phyloP scores from a whole-genome alignment of 2,888 invertebrate species.

The Drosophila neoperkinsi region DNA sequence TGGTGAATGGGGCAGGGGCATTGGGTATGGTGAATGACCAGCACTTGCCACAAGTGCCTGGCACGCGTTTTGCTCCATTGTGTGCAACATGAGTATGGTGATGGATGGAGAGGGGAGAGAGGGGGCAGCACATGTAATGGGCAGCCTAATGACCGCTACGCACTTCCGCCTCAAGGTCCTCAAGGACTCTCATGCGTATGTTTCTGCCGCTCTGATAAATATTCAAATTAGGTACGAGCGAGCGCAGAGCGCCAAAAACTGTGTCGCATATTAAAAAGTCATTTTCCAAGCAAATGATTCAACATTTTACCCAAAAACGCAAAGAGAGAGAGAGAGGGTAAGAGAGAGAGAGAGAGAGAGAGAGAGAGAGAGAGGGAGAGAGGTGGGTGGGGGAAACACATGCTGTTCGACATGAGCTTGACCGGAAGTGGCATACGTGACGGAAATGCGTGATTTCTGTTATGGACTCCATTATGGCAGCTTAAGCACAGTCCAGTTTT shows the following conservation, averaged over 20 bases:
- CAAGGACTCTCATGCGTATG: slow-evolving; percentile 63
- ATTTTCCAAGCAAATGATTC: slow-evolving; percentile 80
- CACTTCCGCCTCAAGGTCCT: slow-evolving; percentile 63
- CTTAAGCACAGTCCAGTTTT: background rate
- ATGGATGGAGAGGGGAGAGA: background rate
- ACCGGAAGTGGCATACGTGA: slow-evolving; percentile 79
- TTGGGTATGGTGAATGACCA: slow-evolving; percentile 40
- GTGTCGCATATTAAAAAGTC: slow-evolving; percentile 83
- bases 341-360: background rate
- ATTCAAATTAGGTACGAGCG: slow-evolving; percentile 61
- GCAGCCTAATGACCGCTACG: slow-evolving; percentile 75
- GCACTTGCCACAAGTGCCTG: slow-evolving; percentile 50
- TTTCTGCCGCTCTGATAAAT: slow-evolving; percentile 57
- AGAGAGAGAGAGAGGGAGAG: background rate
- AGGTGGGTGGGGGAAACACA: slow-evolving; percentile 50
- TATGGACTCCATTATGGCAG: slow-evolving; percentile 51
- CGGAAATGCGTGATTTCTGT: slow-evolving; percentile 83
- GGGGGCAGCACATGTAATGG: slow-evolving; percentile 58
- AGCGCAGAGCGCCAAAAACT: slow-evolving; percentile 44
- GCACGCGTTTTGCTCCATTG: slow-evolving; percentile 57
- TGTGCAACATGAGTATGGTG: slow-evolving; percentile 21
- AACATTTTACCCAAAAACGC: slow-evolving; percentile 55
- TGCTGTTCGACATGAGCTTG: slow-evolving; percentile 75
- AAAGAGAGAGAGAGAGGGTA: background rate
- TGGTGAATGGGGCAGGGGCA: slow-evolving; percentile 24